Evolutionary conservation across 2,888 invertebrate genomes (phyloP), one percentile per base, ranked within the genome.

Genomic region (Cataglyphis livida): DNA sequence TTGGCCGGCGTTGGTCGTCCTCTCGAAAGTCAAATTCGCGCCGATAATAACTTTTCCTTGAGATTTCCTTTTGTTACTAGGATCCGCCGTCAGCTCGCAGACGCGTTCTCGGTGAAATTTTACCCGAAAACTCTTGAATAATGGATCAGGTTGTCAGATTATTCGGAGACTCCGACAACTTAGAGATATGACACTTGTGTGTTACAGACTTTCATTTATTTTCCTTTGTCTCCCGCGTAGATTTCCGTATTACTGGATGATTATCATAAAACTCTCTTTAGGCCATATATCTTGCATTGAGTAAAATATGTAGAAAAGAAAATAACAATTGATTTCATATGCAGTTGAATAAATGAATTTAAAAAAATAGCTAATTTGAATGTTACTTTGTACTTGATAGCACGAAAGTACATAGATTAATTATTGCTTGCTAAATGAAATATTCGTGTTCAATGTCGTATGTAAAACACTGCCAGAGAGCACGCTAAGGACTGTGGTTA

Each of bases 21-120:
- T 88, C 88, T 85, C 81, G 51, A 82, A 87, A 89, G 85, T 85
- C 90, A 81, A 89, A 89, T 89, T 89, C 84, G 66, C 75, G 65
- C 71, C 73, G 89, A 90, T 89, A 90, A 90, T 89, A 89, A 89
- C 6, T 85, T 90, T 82, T 57, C 71, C 82, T 70, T 66, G 44
- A 54, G 65, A 51, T 61, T 81, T 68, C 25, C 54, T 54, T 59
- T 79, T 76, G 64, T 75, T 75, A 6, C 62, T 48, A 54, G 59
- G 68, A 41, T 68, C 57, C 51, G 25, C 21, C 38, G 5, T 15
- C 38, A 54, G 21, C 54, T 41, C 38, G 44, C 18, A 25, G 18
- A 35, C 15, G 70, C 32, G 18, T n/a, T 32, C 41, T 44, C 21
- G 66, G 51, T 21, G 32, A 59, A 57, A 59, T 70, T 78, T 70